Base-by-base conservation (phyloP, 2,797 vertebrate species). In the Protonibea diacanthus region DNA sequence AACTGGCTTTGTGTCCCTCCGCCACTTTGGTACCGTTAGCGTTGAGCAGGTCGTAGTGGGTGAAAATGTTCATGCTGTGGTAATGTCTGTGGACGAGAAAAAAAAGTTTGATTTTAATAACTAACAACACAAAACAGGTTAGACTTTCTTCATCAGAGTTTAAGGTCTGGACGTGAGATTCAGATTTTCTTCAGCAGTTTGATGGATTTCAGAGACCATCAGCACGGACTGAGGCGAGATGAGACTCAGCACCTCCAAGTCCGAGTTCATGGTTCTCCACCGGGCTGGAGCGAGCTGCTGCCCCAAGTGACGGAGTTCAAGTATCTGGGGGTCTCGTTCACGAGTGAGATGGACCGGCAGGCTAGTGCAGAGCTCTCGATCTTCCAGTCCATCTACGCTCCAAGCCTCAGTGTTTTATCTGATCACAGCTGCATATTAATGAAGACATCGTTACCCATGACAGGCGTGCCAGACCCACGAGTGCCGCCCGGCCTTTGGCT, bases 381-480 rank as follows among this genome's bases (percentile, higher is more conserved):
- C 33, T 33, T 7, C 29, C 7, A 33, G 7, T 8, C 29, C 29
- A 33, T 33, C 29, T 33, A 6, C 6, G 29, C 7, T 33, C 29
- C 27, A 27, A 27, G 4, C 27, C 29, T 29, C 33, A 38, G 33
- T 2, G 0, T 38, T 38, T 9, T 8, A 44, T 59, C 6, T 7
- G 27, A 72, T 20, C 17, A 23, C 3, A 21, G 4, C 20, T 3
- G 2, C 20, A n/a, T 3, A 5, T 42, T 10, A 48, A 57, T 47
- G 15, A 56, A n/a, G 27, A 25, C 23, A 8, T 13, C 15, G 0
- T 81, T 95, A 99, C 98, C 97, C 96, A 2, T 99, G 98, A 71
- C 98, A 99, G 71, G 98, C 97, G 0, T 99, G 98, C 98, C 98
- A 99, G 84, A 99, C 96, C 98, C 98, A 99, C 20, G 98, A 99